Evolutionary conservation across 2,888 invertebrate species (phyloP), one percentile per base, ranked within the genome.

Genomic region (Aporophyla lueneburgensis): DNA sequence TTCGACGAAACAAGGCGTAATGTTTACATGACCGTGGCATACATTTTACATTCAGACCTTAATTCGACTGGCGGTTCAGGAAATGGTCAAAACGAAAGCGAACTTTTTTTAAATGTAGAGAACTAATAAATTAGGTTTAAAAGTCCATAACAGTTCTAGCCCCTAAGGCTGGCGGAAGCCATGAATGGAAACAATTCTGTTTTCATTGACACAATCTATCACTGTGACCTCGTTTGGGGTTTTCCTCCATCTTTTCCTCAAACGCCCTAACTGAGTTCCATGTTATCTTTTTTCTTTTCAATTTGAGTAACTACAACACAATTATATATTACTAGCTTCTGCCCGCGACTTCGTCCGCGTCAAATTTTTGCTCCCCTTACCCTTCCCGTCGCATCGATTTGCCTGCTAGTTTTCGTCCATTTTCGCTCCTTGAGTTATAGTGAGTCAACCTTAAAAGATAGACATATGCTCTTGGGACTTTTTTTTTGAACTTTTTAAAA

Each of bases 171-270:
- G 14, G 1, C 21, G 63, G n/a, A 54, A 68, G 43, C 27, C 21
- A 78, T 69, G 40, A 84, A 79, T 66, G 61, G 16, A 54, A 66
- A 49, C 53, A 58, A 66, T 78, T 67, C 53, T 49, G 19, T 68
- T 84, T 68, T 65, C 58, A 80, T 83, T 78, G 83, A 62, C 63
- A 65, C 53, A 63, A 78, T 79, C 53, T 24, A 51, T 84, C 72
- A 53, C 40, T 9, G 54, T 16, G 33, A 43, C 59, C 72, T 59
- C 43, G n/a, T 58, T 70, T 54, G 53, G 46, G 85, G 70, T 81
- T 84, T 84, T 80, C 67, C 67, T 68, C 54, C 19, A 54, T 24
- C 9, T 80, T 81, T 81, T 81, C 81, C 81, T 84, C 33, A 67
- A 80, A 7, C 54, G 40, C 46, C 53, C 53, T 56, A 5, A 65